Conservation (phyloP, 2,888 invertebrate species). For the Callyntrura guangdongensis region DNA sequence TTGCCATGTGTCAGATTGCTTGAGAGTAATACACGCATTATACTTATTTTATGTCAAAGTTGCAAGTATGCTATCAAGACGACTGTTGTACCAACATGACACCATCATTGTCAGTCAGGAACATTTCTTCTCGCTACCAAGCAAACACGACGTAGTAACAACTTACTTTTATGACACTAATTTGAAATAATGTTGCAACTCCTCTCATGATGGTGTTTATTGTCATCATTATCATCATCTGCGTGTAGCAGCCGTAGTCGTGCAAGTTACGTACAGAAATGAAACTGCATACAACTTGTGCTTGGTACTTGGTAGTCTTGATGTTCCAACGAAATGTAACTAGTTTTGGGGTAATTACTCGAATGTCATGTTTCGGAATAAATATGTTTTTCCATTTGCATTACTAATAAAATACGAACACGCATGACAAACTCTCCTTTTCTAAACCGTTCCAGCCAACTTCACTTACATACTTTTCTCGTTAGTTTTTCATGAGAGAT, state of each 20-base stretch:
- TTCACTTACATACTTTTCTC: too few species aligned
- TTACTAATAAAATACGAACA: neutral
- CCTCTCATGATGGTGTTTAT: neutral
- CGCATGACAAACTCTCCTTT: neutral
- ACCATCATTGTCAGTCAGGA: neutral
- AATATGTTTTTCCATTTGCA: neutral
- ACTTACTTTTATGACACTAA: constrained; percentile 12
- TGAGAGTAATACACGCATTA: neutral
- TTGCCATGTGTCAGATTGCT: neutral
- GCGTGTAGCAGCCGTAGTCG: too few species aligned
- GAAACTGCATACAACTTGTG: neutral
- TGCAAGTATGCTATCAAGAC: neutral
- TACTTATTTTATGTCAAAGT: neutral
- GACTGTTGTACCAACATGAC: neutral
- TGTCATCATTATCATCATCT: too few species aligned
- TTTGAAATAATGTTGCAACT: neutral
- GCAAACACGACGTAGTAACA: neutral
- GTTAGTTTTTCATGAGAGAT: too few species aligned
- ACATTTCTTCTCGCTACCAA: neutral
- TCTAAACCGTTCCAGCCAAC: neutral
- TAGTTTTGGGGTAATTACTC: neutral
- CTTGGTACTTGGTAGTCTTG: too few species aligned
- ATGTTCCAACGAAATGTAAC: neutral
- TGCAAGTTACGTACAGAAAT: neutral
- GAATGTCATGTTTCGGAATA: constrained; percentile 10